Evolutionary conservation across 2,888 invertebrate genomes (phyloP).

Genomic region (Tryphoninae sp.): DNA sequence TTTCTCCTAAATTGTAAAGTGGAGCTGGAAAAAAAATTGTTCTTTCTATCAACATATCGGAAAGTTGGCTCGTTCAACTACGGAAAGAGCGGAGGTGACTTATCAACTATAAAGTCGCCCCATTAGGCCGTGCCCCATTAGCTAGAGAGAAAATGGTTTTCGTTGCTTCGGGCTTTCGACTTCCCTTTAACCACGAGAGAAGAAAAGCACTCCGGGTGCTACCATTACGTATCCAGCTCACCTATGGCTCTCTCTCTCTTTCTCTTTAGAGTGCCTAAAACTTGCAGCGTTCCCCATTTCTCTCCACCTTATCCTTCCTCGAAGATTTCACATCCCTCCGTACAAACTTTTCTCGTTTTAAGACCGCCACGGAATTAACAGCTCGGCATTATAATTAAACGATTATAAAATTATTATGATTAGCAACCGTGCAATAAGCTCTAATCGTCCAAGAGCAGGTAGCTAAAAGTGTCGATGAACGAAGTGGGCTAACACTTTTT

Average conservation of each 20-base stretch:
- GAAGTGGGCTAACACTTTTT: background rate
- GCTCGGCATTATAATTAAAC: slow-evolving; percentile 48
- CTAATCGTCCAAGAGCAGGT: slow-evolving; percentile 18
- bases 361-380: slow-evolving; percentile 26
- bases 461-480: background rate
- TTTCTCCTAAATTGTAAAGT: too few relatives aligned
- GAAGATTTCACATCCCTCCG: background rate
- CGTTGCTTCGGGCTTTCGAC: slow-evolving; percentile 38
- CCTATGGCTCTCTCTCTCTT: slow-evolving; percentile 8
- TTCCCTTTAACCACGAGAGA: slow-evolving; percentile 20
- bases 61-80: too few relatives aligned
- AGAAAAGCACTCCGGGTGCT: background rate
- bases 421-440: slow-evolving; percentile 1
- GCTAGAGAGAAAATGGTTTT: slow-evolving; percentile 5
- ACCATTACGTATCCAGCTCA: background rate
- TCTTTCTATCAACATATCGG: too few relatives aligned
- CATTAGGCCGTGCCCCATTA: slow-evolving; percentile 22
- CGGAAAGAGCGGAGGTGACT: background rate
- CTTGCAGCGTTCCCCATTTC: slow-evolving; percentile 3
- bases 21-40: too few relatives aligned
- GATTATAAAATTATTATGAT: slow-evolving; percentile 10
- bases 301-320: slow-evolving; percentile 1
- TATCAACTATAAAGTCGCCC: slow-evolving; percentile 10
- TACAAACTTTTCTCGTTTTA: slow-evolving; percentile 44
- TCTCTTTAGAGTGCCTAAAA: slow-evolving; percentile 19